These are phyloP conservation scores for Agrochola circellaris DNA, from an alignment of 2,888 invertebrate genomes.

Conservation along the genomic window DNA sequence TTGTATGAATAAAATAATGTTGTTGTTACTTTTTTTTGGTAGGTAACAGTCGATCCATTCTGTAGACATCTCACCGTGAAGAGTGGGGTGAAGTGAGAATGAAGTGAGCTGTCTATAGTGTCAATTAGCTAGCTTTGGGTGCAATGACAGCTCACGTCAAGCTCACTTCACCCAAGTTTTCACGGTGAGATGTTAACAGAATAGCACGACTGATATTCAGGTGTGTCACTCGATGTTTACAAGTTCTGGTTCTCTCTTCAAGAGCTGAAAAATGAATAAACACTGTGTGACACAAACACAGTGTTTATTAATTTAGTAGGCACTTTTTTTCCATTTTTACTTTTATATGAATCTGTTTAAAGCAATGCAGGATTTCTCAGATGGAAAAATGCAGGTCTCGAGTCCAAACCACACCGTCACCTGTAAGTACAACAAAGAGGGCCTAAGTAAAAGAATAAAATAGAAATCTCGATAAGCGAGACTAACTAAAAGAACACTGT, in stretches of 20 bases:
- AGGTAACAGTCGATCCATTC: no score
- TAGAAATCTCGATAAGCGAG: not conserved
- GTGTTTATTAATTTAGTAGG: no score
- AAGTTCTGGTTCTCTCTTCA: not conserved
- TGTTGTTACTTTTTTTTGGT: constrained; percentile 8
- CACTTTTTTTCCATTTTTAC: no score
- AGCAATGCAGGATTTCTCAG: not conserved
- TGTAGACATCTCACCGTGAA: no score
- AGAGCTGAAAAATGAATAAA: not conserved
- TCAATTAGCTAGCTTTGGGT: no score
- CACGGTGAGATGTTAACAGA: no score
- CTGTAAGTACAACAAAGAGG: not conserved
- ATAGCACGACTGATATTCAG: not conserved
- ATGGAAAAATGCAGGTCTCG: not conserved
- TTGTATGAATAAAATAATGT: constrained; percentile 37
- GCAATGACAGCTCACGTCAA: no score
- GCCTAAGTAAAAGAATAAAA: no score
- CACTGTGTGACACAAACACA: no score
- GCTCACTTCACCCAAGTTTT: no score
- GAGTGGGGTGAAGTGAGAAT: no score
- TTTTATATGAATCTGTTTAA: not conserved
- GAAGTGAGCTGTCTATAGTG: no score
- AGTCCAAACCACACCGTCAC: not conserved
- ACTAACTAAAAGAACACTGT: not conserved
- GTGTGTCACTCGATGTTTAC: not conserved